Base-by-base conservation (phyloP, 2,888 invertebrate species). In the Cataglyphis rosenhaueri region DNA sequence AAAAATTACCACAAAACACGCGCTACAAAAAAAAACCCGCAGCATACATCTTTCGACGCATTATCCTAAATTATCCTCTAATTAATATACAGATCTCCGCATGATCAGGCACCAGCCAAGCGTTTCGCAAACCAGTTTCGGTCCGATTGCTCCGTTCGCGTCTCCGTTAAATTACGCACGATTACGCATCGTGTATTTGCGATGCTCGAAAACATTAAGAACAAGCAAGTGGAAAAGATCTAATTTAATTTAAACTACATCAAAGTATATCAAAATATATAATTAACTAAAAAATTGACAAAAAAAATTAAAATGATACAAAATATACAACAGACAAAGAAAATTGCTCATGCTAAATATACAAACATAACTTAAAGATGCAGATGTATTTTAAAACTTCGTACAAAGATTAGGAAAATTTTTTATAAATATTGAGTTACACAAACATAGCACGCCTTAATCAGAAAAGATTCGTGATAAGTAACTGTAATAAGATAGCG, bases 51-150 rank as follows among this genome's bases (percentile, higher is more conserved):
- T 65, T 55, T 65, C 65, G 55, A n/a, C 29, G n/a, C 29, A 65
- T 76, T 76, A 65, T 41, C 55, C 38, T 76, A 65, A 76, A 76
- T 76, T 65, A 65, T 76, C 25, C 38, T 65, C 29, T 65, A 76
- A 76, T 76, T 76, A 55, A 76, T 76, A 76, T 57, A 76, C 76
- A 29, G 55, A 55, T 65, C 38, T 65, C 25, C 44, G 18, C 32
- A 9, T 65, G 18, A 12, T 12, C 32, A 38, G 35, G 35, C 35
- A 64, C 9, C 35, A 35, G 38, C 8, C 29, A 38, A 38, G 25
- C 62, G 62, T 74, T 62, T 74, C 44, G 21, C 65, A 76, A 76
- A 76, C 76, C 65, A 76, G 76, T 76, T 76, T 76, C 25, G 25
- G 29, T n/a, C 38, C 29, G 55, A 73, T 64, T 65, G 38, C 52